A percentile compares a stretch with the other conserved stretches of the same genome.
These are phyloP conservation scores for Arothron firmamentum DNA, from an alignment of 2,113 vertebrate genomes.

Conservation along the genomic window DNA sequence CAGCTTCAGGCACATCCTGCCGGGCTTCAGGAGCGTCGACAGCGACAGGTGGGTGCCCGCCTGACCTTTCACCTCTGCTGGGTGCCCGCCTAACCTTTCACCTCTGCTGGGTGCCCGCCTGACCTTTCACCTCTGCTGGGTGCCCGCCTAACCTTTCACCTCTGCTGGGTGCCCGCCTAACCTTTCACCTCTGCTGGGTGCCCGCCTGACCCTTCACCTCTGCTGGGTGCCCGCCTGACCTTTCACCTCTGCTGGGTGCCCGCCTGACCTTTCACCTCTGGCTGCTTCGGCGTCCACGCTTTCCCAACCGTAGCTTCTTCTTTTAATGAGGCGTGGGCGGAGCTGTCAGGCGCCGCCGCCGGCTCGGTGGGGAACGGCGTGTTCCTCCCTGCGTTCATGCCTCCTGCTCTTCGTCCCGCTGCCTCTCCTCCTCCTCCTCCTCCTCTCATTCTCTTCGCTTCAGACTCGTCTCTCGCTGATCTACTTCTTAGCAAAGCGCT, in stretches of 20 bases:
- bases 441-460: not conserved
- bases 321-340: conserved; percentile 66
- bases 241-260: too few relatives aligned
- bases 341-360: conserved; percentile 42
- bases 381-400: conserved; percentile 34
- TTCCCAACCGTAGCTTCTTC: conserved; percentile 14
- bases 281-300: too few relatives aligned
- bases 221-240: conserved; percentile 60
- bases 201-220: not conserved
- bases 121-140: too few relatives aligned
- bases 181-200: conserved; percentile 70
- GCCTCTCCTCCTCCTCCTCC: conserved; percentile 40
- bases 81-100: too few relatives aligned
- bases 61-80: too few relatives aligned
- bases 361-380: conserved; percentile 35
- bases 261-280: too few relatives aligned
- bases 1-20: conserved; percentile 97
- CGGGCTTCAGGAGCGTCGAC: conserved; percentile 91
- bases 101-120: too few relatives aligned
- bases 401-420: conserved; percentile 25
- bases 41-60: conserved; percentile 85
- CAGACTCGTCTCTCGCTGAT: not conserved
- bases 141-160: too few relatives aligned
- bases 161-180: conserved; percentile 62
- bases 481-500: conserved; percentile 4